These are phyloP conservation scores for Adelognathus sp. DNA, from an alignment of 2,888 invertebrate species.

Conservation along the genomic window DNA sequence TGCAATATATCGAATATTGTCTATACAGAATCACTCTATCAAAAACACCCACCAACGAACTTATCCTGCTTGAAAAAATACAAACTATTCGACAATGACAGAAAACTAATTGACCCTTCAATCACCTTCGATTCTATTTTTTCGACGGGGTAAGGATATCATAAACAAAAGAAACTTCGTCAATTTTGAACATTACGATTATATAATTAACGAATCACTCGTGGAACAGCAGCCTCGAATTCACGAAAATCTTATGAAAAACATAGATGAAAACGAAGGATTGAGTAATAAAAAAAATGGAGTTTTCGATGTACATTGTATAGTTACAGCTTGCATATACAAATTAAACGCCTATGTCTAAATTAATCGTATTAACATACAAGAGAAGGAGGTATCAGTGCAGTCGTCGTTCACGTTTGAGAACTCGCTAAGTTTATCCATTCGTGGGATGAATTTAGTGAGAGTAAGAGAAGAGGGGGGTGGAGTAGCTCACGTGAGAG, in stretches of 20 bases:
- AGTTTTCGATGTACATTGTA: slow-evolving; percentile 75
- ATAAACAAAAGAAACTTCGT: background rate
- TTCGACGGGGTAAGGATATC: background rate
- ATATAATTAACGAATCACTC: slow-evolving; percentile 35
- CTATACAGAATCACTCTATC: too few species aligned
- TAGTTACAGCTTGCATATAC: slow-evolving; percentile 46
- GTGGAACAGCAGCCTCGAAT: background rate
- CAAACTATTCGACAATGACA: background rate
- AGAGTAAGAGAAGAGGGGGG: slow-evolving; percentile 65
- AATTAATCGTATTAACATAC: slow-evolving; percentile 2
- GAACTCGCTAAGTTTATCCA: background rate
- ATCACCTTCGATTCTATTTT: background rate
- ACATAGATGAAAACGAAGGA: background rate
- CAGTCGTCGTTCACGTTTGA: slow-evolving; percentile 38
- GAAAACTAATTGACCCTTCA: background rate
- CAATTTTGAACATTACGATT: background rate
- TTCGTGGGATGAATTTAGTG: slow-evolving; percentile 35
- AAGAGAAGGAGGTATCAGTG: slow-evolving; percentile 48
- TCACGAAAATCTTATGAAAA: background rate
- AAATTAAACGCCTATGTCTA: slow-evolving; percentile 6
- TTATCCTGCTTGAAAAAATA: too few species aligned
- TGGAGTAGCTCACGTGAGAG: slow-evolving; percentile 65
- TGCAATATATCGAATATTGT: too few species aligned
- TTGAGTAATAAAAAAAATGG: slow-evolving; percentile 39
- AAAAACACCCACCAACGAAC: too few species aligned